Conservation (phyloP, 2,888 invertebrate species). For the Nasonia oneida region DNA sequence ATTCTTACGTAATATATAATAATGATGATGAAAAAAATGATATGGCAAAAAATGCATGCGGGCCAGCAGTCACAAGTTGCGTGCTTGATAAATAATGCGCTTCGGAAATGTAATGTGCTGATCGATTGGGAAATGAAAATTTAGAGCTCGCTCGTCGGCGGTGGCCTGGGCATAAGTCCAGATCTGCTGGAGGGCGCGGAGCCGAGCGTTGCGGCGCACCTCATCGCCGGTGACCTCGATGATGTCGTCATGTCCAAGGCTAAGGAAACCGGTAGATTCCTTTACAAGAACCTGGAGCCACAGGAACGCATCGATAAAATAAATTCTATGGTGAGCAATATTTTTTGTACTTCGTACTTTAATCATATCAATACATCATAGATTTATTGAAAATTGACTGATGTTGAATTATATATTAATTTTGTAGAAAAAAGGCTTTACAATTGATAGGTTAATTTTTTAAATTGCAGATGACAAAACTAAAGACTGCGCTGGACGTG, state of each 20-base stretch:
- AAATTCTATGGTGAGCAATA: conserved; percentile 88
- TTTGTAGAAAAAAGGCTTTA: neutral
- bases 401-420: neutral
- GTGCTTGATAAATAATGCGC: conserved; percentile 18
- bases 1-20: conserved; percentile 28
- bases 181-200: conserved; percentile 78
- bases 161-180: conserved; percentile 76
- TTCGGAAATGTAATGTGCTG: conserved; percentile 32
- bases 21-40: conserved; percentile 25
- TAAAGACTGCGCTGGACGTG: conserved; percentile 87
- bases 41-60: conserved; percentile 48
- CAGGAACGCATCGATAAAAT: conserved; percentile 88
- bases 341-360: neutral
- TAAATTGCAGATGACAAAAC: conserved; percentile 84
- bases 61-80: conserved; percentile 34
- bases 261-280: conserved; percentile 91
- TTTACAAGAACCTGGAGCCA: conserved; percentile 87
- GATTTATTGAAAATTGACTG: no score
- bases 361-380: no score
- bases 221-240: conserved; percentile 81
- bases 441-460: neutral
- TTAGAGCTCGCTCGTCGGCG: conserved; percentile 77
- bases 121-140: conserved; percentile 61
- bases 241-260: conserved; percentile 94
- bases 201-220: conserved; percentile 74